A percentile compares a stretch with the other conserved stretches of the same genome.
Evolutionary conservation across 2,888 invertebrate species (phyloP).

Genomic region (Netelia virgata): DNA sequence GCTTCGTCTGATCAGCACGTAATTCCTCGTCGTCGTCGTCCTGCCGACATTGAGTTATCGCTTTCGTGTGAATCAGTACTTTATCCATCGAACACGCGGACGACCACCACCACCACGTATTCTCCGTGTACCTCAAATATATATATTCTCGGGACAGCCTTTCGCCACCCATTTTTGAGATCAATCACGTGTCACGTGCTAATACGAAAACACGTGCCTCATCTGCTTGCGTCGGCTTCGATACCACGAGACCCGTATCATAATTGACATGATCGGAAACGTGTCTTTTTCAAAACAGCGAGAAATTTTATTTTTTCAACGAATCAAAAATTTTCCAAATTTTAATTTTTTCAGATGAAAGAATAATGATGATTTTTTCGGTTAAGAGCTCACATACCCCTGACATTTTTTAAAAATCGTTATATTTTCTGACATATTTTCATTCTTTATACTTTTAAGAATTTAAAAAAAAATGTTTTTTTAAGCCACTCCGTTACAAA

Average conservation of each 20-base stretch:
- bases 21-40: constrained; percentile 35
- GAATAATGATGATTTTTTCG: neutral
- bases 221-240: constrained; percentile 24
- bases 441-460: no score
- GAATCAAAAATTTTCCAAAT: neutral
- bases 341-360: neutral
- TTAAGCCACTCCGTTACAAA: no score
- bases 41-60: constrained; percentile 9
- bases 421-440: no score
- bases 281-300: neutral
- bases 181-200: constrained; percentile 44
- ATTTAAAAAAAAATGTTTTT: no score
- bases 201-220: constrained; percentile 55
- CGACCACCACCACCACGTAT: neutral
- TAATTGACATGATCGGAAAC: neutral
- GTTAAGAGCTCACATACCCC: no score
- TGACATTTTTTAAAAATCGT: no score
- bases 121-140: neutral
- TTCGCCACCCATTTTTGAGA: neutral
- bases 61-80: constrained; percentile 40
- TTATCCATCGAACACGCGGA: constrained; percentile 3
- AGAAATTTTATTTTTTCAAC: neutral
- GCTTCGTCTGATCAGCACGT: constrained; percentile 69
- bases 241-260: neutral
- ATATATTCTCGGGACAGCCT: constrained; percentile 5